phyloP scores from a whole-genome alignment of 2,113 vertebrate genomes.

The Phocoena sinus region DNA sequence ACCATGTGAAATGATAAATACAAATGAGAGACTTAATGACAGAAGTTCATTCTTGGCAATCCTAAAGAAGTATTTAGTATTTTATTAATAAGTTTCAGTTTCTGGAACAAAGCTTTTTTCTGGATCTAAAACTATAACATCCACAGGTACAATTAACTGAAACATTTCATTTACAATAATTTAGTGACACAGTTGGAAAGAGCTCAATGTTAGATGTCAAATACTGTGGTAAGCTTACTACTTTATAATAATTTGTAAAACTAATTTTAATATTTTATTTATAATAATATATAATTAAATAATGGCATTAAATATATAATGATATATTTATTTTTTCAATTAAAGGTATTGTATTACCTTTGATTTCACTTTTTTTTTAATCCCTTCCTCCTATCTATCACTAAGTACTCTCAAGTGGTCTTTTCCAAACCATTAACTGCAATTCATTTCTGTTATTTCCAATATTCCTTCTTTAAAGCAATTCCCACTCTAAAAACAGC shows the following conservation, averaged over 20 bases:
- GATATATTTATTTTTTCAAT: neutral
- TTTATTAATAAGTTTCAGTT: neutral
- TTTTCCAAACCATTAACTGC: neutral
- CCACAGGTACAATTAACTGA: neutral
- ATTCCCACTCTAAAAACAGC: neutral
- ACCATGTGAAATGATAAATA: neutral
- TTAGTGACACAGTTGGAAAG: neutral
- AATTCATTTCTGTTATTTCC: neutral
- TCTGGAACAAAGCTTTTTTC: neutral
- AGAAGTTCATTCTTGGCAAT: neutral
- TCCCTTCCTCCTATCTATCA: neutral
- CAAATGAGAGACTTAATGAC: neutral
- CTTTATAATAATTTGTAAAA: neutral
- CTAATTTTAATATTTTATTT: neutral
- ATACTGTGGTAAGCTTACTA: neutral
- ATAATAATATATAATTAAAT: neutral
- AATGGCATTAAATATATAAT: neutral
- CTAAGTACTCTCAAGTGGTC: neutral
- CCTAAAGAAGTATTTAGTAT: neutral
- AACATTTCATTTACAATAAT: neutral
- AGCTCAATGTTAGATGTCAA: neutral
- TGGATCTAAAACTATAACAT: neutral
- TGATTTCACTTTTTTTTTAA: neutral
- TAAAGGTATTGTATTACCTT: neutral
- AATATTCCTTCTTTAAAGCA: neutral